phyloP scores from a whole-genome alignment of 1,140 invertebrate species.

The Cydia splendana region DNA sequence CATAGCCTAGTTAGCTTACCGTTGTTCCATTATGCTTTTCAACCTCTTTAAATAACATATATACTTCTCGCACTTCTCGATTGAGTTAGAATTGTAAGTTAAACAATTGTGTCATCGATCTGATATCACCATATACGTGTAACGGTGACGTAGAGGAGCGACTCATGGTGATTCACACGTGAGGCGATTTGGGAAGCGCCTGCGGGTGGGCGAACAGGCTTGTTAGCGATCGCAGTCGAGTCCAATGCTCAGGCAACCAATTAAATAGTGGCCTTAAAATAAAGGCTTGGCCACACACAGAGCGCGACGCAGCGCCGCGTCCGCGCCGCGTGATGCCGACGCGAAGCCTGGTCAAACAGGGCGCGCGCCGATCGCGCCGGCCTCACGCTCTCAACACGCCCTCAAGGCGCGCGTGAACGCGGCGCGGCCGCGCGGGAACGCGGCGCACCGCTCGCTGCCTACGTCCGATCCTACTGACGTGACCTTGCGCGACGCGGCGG shows the following conservation, averaged over 20 bases:
- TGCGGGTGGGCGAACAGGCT: slow-evolving; percentile 48
- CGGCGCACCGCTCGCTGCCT: too few species aligned
- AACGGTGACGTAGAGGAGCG: slow-evolving; percentile 33
- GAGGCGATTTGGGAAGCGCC: slow-evolving; percentile 41
- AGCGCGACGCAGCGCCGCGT: too few species aligned
- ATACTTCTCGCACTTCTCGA: background rate
- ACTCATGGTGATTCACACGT: slow-evolving; percentile 46
- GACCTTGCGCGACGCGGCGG: too few species aligned
- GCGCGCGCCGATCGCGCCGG: too few species aligned
- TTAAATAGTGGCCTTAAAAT: background rate
- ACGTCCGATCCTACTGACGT: too few species aligned
- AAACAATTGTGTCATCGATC: slow-evolving; percentile 31
- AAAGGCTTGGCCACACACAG: too few species aligned
- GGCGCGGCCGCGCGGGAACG: too few species aligned
- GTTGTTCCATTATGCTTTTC: background rate
- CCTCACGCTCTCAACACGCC: too few species aligned
- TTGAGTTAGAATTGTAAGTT: slow-evolving; percentile 5
- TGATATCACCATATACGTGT: slow-evolving; percentile 33
- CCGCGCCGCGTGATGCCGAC: too few species aligned
- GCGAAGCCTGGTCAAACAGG: too few species aligned
- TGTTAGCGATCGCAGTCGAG: background rate
- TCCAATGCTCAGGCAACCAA: background rate
- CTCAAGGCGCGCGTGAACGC: too few species aligned
- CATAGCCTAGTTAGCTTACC: slow-evolving; percentile 6
- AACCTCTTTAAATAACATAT: background rate